Conservation (phyloP, 2,113 vertebrate species). For the Saccopteryx leptura region DNA sequence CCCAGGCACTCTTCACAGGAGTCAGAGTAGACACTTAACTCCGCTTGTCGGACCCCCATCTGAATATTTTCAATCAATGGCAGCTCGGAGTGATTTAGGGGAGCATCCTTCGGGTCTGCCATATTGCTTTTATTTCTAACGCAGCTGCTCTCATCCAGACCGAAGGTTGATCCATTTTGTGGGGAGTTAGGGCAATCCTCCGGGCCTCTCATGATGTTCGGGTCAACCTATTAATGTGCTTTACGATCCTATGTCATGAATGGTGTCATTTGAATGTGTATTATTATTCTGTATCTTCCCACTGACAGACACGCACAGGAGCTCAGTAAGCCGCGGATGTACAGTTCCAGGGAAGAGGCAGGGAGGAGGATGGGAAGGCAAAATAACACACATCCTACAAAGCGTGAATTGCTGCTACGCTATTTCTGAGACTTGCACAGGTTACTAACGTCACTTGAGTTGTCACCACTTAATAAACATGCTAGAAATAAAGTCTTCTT, state of each 20-base stretch:
- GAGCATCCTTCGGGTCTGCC: neutral
- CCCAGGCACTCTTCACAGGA: neutral
- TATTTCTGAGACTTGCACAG: neutral
- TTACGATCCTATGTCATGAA: neutral
- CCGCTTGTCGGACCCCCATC: neutral
- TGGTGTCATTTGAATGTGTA: neutral
- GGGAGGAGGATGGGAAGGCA: neutral
- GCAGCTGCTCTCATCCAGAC: neutral
- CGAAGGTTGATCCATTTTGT: neutral
- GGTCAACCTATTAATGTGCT: neutral
- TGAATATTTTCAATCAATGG: conserved; percentile 49
- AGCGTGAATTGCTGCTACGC: neutral
- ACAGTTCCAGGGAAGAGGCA: neutral
- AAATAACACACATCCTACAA: neutral
- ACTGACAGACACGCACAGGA: neutral
- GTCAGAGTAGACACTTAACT: neutral
- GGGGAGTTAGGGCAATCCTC: neutral
- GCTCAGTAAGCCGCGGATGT: neutral
- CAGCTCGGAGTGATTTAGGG: neutral
- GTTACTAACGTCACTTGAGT: neutral
- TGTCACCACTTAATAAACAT: neutral
- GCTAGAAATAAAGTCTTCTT: neutral
- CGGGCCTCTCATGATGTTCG: rapidly evolving
- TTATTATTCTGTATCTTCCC: neutral
- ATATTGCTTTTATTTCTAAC: neutral